Evolutionary conservation across 2,888 invertebrate genomes (phyloP).

Genomic region (Cylloceria caligata): DNA sequence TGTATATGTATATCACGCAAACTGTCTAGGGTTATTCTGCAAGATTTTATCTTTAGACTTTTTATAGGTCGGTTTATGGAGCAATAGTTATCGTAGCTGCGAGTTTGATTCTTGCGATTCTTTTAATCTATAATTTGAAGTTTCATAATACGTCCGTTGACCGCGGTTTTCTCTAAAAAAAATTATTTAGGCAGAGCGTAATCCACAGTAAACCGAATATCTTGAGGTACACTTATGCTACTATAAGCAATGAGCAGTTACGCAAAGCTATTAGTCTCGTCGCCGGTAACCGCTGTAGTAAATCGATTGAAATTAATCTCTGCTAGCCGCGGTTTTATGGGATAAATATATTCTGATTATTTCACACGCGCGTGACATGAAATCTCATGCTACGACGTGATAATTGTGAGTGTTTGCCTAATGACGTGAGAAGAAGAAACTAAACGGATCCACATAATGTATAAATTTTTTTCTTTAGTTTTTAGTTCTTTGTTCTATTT

Average conservation of each 20-base stretch:
- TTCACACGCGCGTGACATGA: background rate
- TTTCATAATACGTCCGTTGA: background rate
- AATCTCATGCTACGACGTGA: conserved; percentile 4
- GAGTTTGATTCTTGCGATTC: background rate
- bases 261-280: conserved; percentile 49
- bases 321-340: conserved; percentile 9
- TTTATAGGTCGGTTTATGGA: background rate
- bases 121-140: background rate
- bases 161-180: background rate
- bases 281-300: conserved; percentile 30
- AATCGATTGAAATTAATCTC: conserved; percentile 51
- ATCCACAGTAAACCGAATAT: conserved; percentile 27
- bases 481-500: background rate
- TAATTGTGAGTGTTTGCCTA: background rate
- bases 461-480: conserved; percentile 1
- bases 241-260: conserved; percentile 43
- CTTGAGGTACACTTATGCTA: conserved; percentile 14
- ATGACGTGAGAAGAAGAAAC: background rate
- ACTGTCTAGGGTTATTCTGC: background rate
- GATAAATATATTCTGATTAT: conserved; percentile 30
- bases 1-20: background rate
- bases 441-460: background rate
- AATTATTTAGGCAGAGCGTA: background rate
- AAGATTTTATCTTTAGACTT: background rate
- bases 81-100: background rate